Conservation (phyloP, 2,797 vertebrate genomes). For the Lagorchestes hirsutus region DNA sequence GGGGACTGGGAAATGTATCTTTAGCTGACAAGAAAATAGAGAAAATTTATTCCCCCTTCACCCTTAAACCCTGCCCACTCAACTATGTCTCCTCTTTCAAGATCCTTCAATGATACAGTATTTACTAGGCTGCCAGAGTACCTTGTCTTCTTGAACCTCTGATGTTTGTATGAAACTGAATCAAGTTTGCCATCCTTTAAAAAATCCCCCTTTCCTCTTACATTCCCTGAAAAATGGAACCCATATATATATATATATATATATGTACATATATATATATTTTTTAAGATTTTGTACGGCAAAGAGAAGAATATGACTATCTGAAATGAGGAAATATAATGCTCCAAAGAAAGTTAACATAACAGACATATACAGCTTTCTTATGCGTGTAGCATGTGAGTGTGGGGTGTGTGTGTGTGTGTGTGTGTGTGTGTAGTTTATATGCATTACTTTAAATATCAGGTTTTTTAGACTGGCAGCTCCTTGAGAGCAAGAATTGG, state of each 20-base stretch:
- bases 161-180: background rate
- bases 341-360: conserved; percentile 22
- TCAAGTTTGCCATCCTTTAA: background rate
- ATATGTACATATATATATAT: no score
- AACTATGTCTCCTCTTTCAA: background rate
- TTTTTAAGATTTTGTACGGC: background rate
- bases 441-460: background rate
- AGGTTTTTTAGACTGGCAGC: background rate
- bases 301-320: background rate
- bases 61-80: background rate
- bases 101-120: background rate
- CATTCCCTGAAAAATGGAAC: background rate
- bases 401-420: background rate
- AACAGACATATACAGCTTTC: background rate
- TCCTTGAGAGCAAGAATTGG: background rate
- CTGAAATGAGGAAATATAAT: conserved; percentile 1
- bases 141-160: conserved; percentile 17
- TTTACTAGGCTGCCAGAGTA: background rate
- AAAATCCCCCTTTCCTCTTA: background rate
- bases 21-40: conserved; percentile 22
- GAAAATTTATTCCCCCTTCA: conserved; percentile 24
- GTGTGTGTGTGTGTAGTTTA: background rate
- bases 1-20: background rate
- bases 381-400: background rate
- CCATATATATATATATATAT: no score